Evolutionary conservation across 2,888 invertebrate genomes (phyloP).

Genomic region (Agonum fuliginosum): DNA sequence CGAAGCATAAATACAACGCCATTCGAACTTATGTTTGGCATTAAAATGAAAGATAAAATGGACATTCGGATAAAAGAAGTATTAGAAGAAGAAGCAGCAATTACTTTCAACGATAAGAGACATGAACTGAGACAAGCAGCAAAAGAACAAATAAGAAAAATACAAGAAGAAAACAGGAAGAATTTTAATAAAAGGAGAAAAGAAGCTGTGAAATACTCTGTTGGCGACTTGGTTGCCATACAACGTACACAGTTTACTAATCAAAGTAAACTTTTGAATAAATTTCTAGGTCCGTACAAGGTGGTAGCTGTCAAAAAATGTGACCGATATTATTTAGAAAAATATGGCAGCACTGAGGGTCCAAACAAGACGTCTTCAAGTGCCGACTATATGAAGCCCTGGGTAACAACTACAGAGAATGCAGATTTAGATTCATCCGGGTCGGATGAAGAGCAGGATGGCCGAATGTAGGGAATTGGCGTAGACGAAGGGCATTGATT

Average conservation of each 20-base stretch:
- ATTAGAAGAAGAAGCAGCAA: conserved; percentile 61
- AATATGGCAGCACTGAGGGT: conserved; percentile 63
- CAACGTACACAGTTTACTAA: conserved; percentile 66
- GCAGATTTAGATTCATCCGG: conserved; percentile 7
- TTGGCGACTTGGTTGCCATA: conserved; percentile 65
- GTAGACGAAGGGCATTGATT: too few species aligned
- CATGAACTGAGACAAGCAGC: conserved; percentile 46
- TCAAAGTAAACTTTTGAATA: conserved; percentile 65
- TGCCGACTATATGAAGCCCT: conserved; percentile 64
- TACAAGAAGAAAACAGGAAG: conserved; percentile 60
- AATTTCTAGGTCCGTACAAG: conserved; percentile 67
- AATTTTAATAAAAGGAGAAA: conserved; percentile 59
- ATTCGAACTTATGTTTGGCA: conserved; percentile 58
- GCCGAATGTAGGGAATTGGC: not conserved
- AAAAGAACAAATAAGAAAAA: conserved; percentile 57
- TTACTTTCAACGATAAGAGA: too few species aligned
- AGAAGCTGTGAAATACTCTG: conserved; percentile 57
- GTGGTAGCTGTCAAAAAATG: conserved; percentile 63
- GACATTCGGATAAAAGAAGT: conserved; percentile 57
- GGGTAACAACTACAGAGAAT: too few species aligned
- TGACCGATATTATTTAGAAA: conserved; percentile 65
- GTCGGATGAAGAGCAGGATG: conserved; percentile 12
- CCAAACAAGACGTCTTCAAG: conserved; percentile 61
- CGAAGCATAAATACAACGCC: conserved; percentile 55
- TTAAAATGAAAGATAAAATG: conserved; percentile 58